These are phyloP conservation scores for Cepaea hortensis DNA, from an alignment of 2,888 invertebrate genomes.

Conservation along the genomic window DNA sequence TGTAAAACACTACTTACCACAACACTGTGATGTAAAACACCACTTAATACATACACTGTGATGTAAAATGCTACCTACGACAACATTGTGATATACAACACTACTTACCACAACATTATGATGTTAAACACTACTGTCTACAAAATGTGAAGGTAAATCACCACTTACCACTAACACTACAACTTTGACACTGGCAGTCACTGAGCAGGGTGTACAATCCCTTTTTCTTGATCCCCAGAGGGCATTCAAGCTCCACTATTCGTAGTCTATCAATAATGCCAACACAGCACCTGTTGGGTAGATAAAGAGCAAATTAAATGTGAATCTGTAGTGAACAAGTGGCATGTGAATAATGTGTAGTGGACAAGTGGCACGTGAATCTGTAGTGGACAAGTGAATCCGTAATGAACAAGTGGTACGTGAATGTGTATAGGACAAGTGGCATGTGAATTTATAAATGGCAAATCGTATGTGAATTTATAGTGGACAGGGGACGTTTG, in stretches of 20 bases:
- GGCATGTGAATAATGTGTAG: too few relatives aligned
- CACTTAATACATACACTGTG: not conserved
- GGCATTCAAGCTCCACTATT: constrained; percentile 52
- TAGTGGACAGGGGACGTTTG: too few relatives aligned
- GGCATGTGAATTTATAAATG: too few relatives aligned
- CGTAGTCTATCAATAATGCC: constrained; percentile 48
- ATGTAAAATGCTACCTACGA: not conserved
- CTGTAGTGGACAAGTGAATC: too few relatives aligned
- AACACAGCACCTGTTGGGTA: constrained; percentile 47
- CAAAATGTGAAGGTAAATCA: too few relatives aligned
- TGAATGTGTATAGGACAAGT: too few relatives aligned
- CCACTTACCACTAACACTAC: constrained; percentile 46
- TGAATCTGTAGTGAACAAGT: too few relatives aligned
- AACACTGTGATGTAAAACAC: not conserved
- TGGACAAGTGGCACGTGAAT: too few relatives aligned
- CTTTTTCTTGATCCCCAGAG: constrained; percentile 43
- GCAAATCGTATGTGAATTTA: too few relatives aligned
- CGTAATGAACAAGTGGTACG: too few relatives aligned
- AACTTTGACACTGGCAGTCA: constrained; percentile 49
- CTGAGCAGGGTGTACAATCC: constrained; percentile 50
- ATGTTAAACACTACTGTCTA: not conserved
- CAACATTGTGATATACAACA: not conserved
- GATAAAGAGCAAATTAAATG: not conserved
- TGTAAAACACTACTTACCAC: not conserved
- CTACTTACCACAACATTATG: not conserved